Conservation (phyloP, 2,797 vertebrate species). For the Eulemur albifrons region DNA sequence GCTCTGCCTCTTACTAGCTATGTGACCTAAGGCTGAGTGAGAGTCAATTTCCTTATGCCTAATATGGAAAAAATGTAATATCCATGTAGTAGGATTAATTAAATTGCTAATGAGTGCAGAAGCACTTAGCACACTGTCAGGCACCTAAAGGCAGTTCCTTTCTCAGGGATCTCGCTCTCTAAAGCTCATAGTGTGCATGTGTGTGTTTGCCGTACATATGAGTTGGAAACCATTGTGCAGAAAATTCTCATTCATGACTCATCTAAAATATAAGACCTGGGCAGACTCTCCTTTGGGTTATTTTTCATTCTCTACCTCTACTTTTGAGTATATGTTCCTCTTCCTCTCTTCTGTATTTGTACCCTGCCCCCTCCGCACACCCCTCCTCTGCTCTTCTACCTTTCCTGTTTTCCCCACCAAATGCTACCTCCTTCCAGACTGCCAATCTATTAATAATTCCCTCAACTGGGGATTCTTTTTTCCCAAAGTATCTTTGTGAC, state of each 20-base stretch:
- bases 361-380: neutral
- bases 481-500: neutral
- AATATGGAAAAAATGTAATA: neutral
- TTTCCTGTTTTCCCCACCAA: neutral
- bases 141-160: neutral
- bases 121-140: neutral
- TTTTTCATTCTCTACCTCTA: neutral
- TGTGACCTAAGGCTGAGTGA: neutral
- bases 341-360: neutral
- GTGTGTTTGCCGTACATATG: too few species aligned
- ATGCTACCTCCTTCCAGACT: neutral
- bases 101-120: neutral
- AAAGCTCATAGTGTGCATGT: neutral
- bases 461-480: neutral
- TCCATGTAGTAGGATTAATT: neutral
- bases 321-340: neutral
- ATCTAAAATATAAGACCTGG: neutral
- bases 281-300: neutral
- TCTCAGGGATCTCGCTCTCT: neutral
- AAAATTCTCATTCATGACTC: neutral
- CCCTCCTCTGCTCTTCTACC: neutral
- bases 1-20: neutral
- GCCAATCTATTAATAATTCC: neutral
- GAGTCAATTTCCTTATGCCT: neutral
- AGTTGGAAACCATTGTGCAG: neutral